Base-by-base conservation (phyloP, 2,797 vertebrate species). In the Distichodus sexfasciatus region DNA sequence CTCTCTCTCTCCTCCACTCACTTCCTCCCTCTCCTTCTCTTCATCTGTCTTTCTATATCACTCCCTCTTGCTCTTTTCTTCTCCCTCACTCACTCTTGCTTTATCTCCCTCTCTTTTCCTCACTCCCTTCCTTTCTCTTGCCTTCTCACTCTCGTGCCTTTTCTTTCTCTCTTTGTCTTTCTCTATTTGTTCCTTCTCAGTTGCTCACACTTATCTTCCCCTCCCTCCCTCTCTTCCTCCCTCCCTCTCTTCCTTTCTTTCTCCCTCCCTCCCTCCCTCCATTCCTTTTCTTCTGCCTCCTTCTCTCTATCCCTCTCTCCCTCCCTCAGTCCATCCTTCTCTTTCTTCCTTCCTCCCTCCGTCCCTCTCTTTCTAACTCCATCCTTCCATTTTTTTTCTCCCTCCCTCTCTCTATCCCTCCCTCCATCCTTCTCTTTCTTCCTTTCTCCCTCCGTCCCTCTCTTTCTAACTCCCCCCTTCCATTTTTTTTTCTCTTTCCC, bases 301-400 rank as follows among this genome's bases (percentile, higher is more conserved):
- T 11, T 26, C 47, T 10, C 8, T 9, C 62, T 28, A 36, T 41
- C 46, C 55, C 53, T 59, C 50, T 74, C 63, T 66, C 33, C 40
- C 41, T n/a, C n/a, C n/a, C n/a, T n/a, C n/a, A n/a, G n/a, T n/a
- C n/a, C n/a, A n/a, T n/a, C n/a, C n/a, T n/a, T n/a, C n/a, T n/a
- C n/a, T n/a, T n/a, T n/a, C n/a, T n/a, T n/a, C n/a, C n/a, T n/a
- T n/a, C n/a, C n/a, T n/a, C n/a, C n/a, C n/a, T n/a, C n/a, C n/a
- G n/a, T n/a, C n/a, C n/a, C n/a, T n/a, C n/a, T n/a, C n/a, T n/a
- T n/a, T n/a, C n/a, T n/a, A n/a, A n/a, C n/a, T n/a, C n/a, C n/a
- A n/a, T n/a, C n/a, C n/a, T n/a, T n/a, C n/a, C n/a, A n/a, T n/a
- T n/a, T n/a, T n/a, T n/a, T n/a, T n/a, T n/a, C n/a, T n/a, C n/a